Percentiles rank a stretch among this genome's conserved stretches.
These are phyloP conservation scores for Liopterus haemorrhoidalis DNA, from an alignment of 2,888 invertebrate genomes.

Conservation along the genomic window DNA sequence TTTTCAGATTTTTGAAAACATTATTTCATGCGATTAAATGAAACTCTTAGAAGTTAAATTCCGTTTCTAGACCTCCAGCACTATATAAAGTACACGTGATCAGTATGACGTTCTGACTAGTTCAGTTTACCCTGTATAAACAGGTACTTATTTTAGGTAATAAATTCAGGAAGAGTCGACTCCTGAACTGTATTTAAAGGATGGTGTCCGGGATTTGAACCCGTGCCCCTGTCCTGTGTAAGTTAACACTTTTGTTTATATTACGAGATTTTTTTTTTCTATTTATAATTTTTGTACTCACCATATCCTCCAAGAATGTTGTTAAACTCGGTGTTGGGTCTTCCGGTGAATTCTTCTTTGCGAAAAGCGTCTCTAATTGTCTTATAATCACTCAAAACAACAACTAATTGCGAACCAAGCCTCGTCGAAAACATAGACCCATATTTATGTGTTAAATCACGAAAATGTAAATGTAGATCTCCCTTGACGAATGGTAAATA, in stretches of 20 bases:
- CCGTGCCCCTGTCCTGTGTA: background rate
- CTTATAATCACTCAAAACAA: conserved; percentile 81
- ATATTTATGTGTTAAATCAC: conserved; percentile 69
- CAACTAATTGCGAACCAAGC: conserved; percentile 74
- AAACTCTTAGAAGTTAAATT: too few relatives aligned
- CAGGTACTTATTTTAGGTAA: too few relatives aligned
- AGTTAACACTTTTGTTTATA: background rate
- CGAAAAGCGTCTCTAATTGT: conserved; percentile 80
- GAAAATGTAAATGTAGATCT: conserved; percentile 70
- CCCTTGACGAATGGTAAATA: conserved; percentile 75
- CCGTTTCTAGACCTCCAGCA: too few relatives aligned
- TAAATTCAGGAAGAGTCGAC: too few relatives aligned
- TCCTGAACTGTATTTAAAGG: too few relatives aligned
- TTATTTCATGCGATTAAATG: too few relatives aligned
- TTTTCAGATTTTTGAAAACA: too few relatives aligned
- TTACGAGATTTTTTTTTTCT: too few relatives aligned
- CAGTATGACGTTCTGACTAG: too few relatives aligned
- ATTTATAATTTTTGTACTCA: conserved; percentile 51
- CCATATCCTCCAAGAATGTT: conserved; percentile 83
- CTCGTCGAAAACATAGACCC: conserved; percentile 76
- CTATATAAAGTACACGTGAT: too few relatives aligned
- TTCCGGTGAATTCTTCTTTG: conserved; percentile 79
- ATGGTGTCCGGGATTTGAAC: too few relatives aligned
- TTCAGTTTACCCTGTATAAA: too few relatives aligned
- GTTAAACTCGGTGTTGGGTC: conserved; percentile 81